These are phyloP conservation scores for Urocitellus parryii DNA, from an alignment of 2,113 vertebrate genomes.

Conservation along the genomic window DNA sequence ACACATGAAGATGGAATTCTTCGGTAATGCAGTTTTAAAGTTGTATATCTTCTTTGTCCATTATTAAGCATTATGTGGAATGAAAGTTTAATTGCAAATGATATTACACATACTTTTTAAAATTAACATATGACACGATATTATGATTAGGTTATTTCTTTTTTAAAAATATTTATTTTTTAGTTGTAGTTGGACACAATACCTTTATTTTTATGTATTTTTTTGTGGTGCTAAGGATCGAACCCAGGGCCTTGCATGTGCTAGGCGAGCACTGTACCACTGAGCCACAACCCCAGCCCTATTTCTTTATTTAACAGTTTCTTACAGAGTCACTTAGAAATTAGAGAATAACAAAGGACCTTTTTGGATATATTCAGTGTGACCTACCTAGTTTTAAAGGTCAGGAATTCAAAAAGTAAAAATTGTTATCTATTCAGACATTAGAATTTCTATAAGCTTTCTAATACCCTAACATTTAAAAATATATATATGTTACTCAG, in stretches of 20 bases:
- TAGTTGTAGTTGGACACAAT: no score
- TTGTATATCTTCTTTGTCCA: not conserved
- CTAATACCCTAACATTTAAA: not conserved
- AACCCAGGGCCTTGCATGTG: no score
- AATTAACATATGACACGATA: not conserved
- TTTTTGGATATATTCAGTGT: not conserved
- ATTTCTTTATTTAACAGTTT: not conserved
- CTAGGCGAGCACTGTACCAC: no score
- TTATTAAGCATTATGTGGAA: not conserved
- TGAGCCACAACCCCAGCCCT: not conserved
- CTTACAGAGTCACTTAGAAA: not conserved
- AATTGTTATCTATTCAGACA: not conserved
- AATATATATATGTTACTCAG: not conserved
- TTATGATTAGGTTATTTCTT: not conserved
- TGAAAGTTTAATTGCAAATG: not conserved
- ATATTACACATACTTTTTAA: not conserved
- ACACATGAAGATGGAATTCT: slow-evolving; percentile 97
- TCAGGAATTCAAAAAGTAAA: not conserved
- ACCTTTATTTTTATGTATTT: no score
- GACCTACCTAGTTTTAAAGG: slow-evolving; percentile 19
- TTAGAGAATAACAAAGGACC: slow-evolving; percentile 13
- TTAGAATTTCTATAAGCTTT: slow-evolving; percentile 12
- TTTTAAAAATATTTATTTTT: no score
- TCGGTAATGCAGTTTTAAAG: slow-evolving; percentile 87
- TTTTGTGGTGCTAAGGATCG: no score